Evolutionary conservation across 2,888 invertebrate genomes (phyloP), one percentile per base, ranked within the genome.

Genomic region (Drosophila bunnanda): DNA sequence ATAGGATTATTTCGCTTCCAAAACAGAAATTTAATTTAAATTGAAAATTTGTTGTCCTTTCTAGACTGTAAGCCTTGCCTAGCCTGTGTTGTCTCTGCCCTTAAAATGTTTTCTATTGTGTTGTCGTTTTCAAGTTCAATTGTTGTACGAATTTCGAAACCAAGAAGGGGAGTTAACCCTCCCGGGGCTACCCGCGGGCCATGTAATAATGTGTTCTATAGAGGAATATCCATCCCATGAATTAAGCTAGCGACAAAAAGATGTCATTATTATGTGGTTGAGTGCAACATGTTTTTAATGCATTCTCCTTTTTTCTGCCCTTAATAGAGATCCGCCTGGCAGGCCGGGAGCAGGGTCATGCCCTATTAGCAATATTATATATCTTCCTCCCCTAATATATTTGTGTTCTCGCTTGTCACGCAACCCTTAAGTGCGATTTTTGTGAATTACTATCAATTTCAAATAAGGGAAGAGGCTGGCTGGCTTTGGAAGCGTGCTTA

Each of bases 191-290:
- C 73, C 89, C 83, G 73, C 78, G 58, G 89, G 80, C 75, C 41
- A 58, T 46, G 32, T 34, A 34, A 52, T 52, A 74, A 62, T 66
- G 61, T 68, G 74, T 75, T 74, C 68, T 41, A 58, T 39, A 53
- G 64, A 48, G 56, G 61, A 44, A 67, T 44, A 60, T 53, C 41
- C 48, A 58, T 75, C 52, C 41, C 54, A 68, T 75, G 75, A 65
- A 78, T 65, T 50, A 67, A 67, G 69, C 66, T 69, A 68, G 67
- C 87, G 65, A 77, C 77, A 77, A 80, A 84, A 89, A 79, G 75
- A 89, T 85, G 89, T 89, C 89, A 89, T 85, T 89, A 85, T 84
- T 84, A 87, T 87, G 88, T 77, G 89, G 84, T 89, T 75, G 88
- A 52, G 50, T 76, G 85, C 79, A 87, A 84, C 88, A 87, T 83